These are phyloP conservation scores for Bellardia pandia DNA, from an alignment of 2,888 invertebrate genomes.

Conservation along the genomic window DNA sequence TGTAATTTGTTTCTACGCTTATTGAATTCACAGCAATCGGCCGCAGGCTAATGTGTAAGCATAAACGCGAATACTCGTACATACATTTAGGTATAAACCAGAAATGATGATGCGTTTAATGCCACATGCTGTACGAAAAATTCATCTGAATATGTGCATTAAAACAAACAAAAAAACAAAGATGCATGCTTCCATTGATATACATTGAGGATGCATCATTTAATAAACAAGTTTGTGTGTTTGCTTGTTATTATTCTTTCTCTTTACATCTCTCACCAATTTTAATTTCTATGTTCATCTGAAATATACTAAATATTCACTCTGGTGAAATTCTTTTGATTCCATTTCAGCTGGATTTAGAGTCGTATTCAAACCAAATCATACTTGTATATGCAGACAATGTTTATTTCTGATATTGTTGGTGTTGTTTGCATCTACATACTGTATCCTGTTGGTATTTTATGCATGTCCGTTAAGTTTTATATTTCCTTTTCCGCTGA, in stretches of 20 bases:
- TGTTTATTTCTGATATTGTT: constrained; percentile 23
- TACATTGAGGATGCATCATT: constrained; percentile 4
- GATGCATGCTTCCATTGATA: background rate
- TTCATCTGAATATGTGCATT: background rate
- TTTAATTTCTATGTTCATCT: constrained; percentile 8
- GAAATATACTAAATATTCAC: constrained; percentile 37
- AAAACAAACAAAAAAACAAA: background rate
- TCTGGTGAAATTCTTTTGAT: constrained; percentile 33
- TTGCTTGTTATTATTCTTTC: background rate
- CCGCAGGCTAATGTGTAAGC: background rate
- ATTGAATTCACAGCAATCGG: background rate
- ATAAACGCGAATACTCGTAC: background rate
- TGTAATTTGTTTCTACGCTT: background rate
- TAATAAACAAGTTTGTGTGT: constrained; percentile 5
- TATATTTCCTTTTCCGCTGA: constrained; percentile 53
- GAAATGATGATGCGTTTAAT: constrained; percentile 36
- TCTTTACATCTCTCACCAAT: background rate
- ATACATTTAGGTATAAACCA: background rate
- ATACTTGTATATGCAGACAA: background rate
- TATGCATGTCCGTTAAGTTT: constrained; percentile 62
- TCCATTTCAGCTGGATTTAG: background rate
- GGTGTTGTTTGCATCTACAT: constrained; percentile 36
- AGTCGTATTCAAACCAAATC: background rate
- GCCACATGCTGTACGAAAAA: constrained; percentile 40
- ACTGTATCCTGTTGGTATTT: constrained; percentile 49